Evolutionary conservation across 2,797 vertebrate species (phyloP).

Genomic region (Rhinichthys osculus): DNA sequence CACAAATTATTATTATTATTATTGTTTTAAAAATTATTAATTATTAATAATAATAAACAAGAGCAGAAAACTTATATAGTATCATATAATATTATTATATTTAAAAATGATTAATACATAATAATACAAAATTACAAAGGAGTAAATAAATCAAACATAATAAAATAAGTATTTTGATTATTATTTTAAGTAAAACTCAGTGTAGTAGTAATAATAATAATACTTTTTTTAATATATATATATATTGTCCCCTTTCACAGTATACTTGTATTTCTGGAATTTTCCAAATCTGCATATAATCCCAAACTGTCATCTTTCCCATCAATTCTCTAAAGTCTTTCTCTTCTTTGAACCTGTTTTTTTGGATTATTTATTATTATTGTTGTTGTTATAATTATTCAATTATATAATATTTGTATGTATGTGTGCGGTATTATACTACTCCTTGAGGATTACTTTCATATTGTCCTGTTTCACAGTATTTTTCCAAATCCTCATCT

Average conservation of each 20-base stretch:
- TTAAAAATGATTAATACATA: no score
- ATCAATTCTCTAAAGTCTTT: neutral
- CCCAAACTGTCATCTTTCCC: neutral
- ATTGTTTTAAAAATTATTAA: no score
- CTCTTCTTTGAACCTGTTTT: no score
- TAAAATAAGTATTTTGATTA: no score
- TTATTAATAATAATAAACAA: no score
- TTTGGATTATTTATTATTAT: no score
- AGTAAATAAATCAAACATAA: no score
- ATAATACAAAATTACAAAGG: no score
- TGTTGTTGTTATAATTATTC: neutral
- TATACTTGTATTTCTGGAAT: neutral
- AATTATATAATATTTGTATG: neutral
- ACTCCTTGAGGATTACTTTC: neutral
- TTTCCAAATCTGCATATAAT: neutral
- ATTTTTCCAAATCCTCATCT: neutral
- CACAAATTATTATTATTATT: neutral
- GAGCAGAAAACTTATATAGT: no score
- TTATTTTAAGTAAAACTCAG: no score
- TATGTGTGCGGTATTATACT: neutral
- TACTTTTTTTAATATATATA: no score
- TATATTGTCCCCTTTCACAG: neutral
- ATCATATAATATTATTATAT: no score
- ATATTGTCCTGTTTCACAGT: neutral
- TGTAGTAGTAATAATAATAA: neutral